phyloP scores from a whole-genome alignment of 2,113 vertebrate genomes.

The Eonycteris spelaea region DNA sequence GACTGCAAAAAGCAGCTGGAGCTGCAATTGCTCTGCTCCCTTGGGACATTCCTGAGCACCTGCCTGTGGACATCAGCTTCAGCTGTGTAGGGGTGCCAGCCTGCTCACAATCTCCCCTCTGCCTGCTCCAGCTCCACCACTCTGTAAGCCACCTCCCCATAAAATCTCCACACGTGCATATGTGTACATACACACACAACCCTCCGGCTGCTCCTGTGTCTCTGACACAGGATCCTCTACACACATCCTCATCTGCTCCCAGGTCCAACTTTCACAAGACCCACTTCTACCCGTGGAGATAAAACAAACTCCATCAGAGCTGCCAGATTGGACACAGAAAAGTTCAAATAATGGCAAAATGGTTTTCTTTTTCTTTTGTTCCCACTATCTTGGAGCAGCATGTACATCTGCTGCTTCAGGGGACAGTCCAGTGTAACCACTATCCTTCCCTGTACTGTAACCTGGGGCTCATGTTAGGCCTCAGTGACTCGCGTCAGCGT shows the following conservation, averaged over 20 bases:
- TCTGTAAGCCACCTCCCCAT: background rate
- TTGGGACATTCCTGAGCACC: too few relatives aligned
- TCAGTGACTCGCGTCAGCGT: background rate
- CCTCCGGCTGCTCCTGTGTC: background rate
- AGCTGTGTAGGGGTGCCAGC: background rate
- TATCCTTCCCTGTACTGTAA: background rate
- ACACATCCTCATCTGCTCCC: background rate
- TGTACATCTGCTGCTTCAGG: background rate
- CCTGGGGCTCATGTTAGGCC: background rate
- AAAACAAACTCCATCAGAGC: background rate
- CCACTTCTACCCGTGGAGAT: background rate
- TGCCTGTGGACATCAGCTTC: background rate
- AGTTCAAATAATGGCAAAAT: background rate
- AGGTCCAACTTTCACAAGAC: background rate
- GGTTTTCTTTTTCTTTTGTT: background rate
- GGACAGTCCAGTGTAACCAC: background rate
- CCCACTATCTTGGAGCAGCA: background rate
- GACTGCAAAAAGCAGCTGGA: background rate
- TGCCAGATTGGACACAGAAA: background rate
- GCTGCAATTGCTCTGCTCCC: background rate
- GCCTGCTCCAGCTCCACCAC: background rate
- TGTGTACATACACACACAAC: background rate
- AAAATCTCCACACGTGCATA: background rate
- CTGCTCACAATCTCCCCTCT: background rate
- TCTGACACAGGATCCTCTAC: background rate